phyloP scores from a whole-genome alignment of 2,888 invertebrate genomes.

The Spisula subtruncata region DNA sequence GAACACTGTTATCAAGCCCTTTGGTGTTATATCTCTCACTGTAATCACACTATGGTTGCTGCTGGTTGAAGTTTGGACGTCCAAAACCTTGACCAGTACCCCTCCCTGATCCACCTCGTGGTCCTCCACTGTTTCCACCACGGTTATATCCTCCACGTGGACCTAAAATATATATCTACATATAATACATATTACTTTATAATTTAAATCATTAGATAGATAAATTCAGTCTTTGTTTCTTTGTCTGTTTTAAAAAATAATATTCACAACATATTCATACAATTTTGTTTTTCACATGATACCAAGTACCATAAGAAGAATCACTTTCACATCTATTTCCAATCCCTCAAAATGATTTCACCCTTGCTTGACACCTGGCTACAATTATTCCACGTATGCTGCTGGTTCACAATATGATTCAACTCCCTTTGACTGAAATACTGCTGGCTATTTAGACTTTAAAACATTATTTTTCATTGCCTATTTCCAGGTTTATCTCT shows the following conservation, averaged over 20 bases:
- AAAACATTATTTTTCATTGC: no score
- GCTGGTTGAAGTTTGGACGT: constrained; percentile 71
- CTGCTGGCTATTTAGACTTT: no score
- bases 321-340: not conserved
- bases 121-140: constrained; percentile 74
- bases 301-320: not conserved
- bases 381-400: no score
- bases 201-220: no score
- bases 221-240: no score
- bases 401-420: no score
- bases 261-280: not conserved
- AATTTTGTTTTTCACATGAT: not conserved
- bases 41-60: constrained; percentile 47
- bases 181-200: no score
- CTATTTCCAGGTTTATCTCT: no score
- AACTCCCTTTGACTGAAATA: no score
- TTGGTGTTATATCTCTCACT: not conserved
- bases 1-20: constrained; percentile 32
- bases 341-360: no score
- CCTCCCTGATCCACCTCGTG: constrained; percentile 57
- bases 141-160: constrained; percentile 71
- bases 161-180: constrained; percentile 31
- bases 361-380: no score
- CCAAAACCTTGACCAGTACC: constrained; percentile 63
- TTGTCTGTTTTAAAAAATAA: no score